These are phyloP conservation scores for Pammene aurita DNA, from an alignment of 2,888 invertebrate species.

Conservation along the genomic window DNA sequence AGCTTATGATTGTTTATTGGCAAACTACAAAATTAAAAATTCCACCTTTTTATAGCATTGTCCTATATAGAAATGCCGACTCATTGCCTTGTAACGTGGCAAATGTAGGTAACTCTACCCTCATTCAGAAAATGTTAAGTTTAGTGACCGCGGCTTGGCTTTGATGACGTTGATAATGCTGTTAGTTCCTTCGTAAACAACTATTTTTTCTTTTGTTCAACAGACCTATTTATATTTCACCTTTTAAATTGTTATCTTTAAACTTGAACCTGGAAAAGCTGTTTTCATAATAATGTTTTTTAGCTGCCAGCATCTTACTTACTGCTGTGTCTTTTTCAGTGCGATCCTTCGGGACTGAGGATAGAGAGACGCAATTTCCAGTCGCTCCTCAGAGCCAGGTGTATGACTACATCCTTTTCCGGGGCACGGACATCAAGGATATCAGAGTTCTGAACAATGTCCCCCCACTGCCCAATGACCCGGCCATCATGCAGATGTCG, in stretches of 20 bases:
- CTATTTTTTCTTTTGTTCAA: conserved; percentile 40
- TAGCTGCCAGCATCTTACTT: background rate
- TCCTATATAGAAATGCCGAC: conserved; percentile 43
- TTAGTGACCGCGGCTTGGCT: conserved; percentile 66
- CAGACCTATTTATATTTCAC: conserved; percentile 21
- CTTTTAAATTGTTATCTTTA: background rate
- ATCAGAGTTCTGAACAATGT: conserved; percentile 97
- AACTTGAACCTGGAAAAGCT: background rate
- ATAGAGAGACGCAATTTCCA: conserved; percentile 96
- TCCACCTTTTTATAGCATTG: conserved; percentile 47
- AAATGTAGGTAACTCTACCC: conserved; percentile 70
- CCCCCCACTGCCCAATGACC: conserved; percentile 95
- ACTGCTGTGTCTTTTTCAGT: conserved; percentile 85
- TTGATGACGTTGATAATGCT: conserved; percentile 77
- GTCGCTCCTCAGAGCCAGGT: conserved; percentile 98
- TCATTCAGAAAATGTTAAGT: conserved; percentile 55
- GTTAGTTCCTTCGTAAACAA: conserved; percentile 54
- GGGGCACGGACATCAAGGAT: conserved; percentile 99
- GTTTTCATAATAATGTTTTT: conserved; percentile 1
- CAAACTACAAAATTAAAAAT: conserved; percentile 49
- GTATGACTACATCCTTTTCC: conserved; percentile 99
- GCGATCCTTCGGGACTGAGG: conserved; percentile 99
- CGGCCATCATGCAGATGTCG: conserved; percentile 97
- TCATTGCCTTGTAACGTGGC: conserved; percentile 45
- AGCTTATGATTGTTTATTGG: conserved; percentile 66